These are phyloP conservation scores for Odobenus rosmarus DNA, from an alignment of 2,113 vertebrate genomes.

Conservation along the genomic window DNA sequence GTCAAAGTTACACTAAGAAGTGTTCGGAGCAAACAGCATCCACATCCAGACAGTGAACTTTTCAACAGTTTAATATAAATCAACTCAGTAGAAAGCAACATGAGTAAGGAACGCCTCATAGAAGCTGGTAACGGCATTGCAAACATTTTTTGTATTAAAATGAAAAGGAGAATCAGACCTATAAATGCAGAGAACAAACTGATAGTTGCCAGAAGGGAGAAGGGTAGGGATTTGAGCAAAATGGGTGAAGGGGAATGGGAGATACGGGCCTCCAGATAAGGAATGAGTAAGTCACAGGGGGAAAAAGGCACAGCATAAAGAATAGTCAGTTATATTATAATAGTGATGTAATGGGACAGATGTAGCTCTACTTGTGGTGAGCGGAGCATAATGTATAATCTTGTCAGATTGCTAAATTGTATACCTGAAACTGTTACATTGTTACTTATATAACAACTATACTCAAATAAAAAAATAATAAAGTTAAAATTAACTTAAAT, in stretches of 20 bases:
- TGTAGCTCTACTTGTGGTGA: neutral
- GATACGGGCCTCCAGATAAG: neutral
- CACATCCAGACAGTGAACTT: neutral
- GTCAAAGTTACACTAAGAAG: neutral
- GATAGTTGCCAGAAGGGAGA: neutral
- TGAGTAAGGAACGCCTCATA: neutral
- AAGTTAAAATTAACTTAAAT: constrained; percentile 8
- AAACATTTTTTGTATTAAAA: neutral
- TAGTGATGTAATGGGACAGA: neutral
- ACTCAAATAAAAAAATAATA: neutral
- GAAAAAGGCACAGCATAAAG: neutral
- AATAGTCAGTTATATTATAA: neutral
- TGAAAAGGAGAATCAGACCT: neutral
- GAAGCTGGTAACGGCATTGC: neutral
- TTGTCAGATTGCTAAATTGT: neutral
- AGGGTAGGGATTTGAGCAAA: neutral
- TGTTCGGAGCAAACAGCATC: neutral
- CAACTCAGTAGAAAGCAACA: neutral
- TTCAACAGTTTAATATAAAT: constrained; percentile 42
- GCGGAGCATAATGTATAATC: neutral
- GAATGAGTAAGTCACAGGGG: neutral
- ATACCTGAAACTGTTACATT: neutral
- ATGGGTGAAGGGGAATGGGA: neutral
- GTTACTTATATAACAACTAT: neutral
- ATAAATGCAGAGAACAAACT: neutral